phyloP scores from a whole-genome alignment of 2,113 vertebrate species.

The Phainopepla nitens region DNA sequence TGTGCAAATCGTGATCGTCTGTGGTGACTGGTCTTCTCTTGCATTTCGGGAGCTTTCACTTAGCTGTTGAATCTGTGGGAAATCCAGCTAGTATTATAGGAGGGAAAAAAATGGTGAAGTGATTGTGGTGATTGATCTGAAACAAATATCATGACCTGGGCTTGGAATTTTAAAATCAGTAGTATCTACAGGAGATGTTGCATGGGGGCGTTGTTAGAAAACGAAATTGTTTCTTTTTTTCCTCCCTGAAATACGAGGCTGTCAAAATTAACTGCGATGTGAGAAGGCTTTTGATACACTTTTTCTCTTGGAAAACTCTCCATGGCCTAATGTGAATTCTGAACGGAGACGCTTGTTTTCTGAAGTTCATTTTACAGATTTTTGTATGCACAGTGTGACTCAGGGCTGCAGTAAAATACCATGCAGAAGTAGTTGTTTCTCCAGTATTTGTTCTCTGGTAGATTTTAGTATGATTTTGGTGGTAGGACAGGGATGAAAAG shows the following conservation, averaged over 20 bases:
- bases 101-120: neutral
- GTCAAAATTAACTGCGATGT: neutral
- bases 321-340: neutral
- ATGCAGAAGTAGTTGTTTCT: neutral
- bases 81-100: neutral
- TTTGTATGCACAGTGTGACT: neutral
- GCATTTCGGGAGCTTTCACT: neutral
- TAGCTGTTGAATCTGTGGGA: neutral
- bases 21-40: neutral
- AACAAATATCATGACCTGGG: neutral
- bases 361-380: neutral
- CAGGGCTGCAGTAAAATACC: neutral
- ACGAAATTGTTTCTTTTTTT: neutral
- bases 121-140: neutral
- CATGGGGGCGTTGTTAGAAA: neutral
- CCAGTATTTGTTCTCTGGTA: neutral
- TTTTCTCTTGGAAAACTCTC: neutral
- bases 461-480: neutral
- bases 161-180: neutral
- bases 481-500: neutral
- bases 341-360: neutral
- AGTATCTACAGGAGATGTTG: neutral
- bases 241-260: neutral
- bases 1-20: neutral
- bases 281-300: neutral